Conservation (phyloP, 2,113 vertebrate genomes). For the Microtus richardsoni region DNA sequence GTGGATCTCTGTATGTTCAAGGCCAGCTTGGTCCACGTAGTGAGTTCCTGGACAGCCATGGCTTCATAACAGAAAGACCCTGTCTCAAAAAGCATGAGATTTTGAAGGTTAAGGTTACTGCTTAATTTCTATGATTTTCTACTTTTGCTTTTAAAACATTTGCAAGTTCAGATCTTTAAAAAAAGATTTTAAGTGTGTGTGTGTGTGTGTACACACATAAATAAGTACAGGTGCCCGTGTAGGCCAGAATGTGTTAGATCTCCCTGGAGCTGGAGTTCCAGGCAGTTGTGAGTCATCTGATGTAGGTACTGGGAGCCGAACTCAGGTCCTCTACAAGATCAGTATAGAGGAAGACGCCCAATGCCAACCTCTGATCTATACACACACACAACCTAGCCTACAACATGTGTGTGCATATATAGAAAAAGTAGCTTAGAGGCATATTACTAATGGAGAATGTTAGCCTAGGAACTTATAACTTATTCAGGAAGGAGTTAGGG, state of each 20-base stretch:
- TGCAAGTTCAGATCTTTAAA: background rate
- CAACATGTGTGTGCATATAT: background rate
- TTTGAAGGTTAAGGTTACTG: background rate
- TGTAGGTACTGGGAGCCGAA: background rate
- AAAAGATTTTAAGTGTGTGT: background rate
- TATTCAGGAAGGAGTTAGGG: constrained; percentile 27
- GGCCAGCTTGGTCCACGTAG: background rate
- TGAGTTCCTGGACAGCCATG: background rate
- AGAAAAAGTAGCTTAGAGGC: background rate
- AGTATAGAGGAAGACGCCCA: background rate
- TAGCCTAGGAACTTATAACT: constrained; percentile 13
- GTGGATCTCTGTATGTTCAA: background rate
- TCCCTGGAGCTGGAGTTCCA: background rate
- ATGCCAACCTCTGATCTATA: background rate
- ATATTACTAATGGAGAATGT: constrained; percentile 12
- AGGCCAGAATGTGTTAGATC: background rate
- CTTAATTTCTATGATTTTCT: constrained; percentile 37
- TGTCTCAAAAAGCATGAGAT: background rate
- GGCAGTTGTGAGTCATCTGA: background rate
- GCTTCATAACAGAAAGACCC: background rate
- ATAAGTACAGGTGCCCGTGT: background rate
- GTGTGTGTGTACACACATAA: background rate
- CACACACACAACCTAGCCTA: background rate
- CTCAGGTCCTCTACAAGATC: background rate
- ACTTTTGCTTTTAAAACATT: background rate